A percentile compares a stretch with the other conserved stretches of the same genome.
Conservation (phyloP, 2,888 invertebrate species). For the Phalangium opilio region DNA sequence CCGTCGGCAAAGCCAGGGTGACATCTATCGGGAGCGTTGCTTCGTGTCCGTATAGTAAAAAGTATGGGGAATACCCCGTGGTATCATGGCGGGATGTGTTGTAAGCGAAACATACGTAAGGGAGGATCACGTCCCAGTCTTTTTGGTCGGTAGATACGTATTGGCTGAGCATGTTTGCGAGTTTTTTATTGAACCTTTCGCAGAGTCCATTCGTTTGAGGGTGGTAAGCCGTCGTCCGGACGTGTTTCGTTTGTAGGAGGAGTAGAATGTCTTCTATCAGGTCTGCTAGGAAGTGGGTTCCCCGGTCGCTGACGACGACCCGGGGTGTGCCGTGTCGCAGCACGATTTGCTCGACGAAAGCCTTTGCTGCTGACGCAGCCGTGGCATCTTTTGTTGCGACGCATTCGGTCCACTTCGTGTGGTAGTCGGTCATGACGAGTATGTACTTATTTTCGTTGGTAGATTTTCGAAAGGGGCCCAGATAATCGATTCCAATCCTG, state of each 20-base stretch:
- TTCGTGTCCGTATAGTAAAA: slow-evolving; percentile 17
- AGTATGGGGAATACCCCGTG: slow-evolving; percentile 16
- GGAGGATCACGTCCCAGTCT: slow-evolving; percentile 19
- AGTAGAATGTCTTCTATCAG: background rate
- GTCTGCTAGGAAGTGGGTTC: background rate
- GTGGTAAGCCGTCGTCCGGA: slow-evolving; percentile 16
- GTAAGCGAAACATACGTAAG: slow-evolving; percentile 15
- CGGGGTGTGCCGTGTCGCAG: slow-evolving; percentile 13
- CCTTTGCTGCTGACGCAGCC: slow-evolving; percentile 11
- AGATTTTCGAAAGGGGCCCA: slow-evolving; percentile 13
- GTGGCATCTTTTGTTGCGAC: slow-evolving; percentile 12
- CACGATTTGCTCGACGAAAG: slow-evolving; percentile 16
- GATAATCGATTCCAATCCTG: slow-evolving; percentile 10
- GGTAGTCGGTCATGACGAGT: slow-evolving; percentile 16
- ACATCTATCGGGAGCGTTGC: slow-evolving; percentile 16
- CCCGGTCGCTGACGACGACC: slow-evolving; percentile 16
- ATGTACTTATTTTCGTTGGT: slow-evolving; percentile 12
- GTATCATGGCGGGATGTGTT: slow-evolving; percentile 15
- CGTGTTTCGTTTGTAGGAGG: slow-evolving; percentile 5
- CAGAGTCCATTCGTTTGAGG: slow-evolving; percentile 19
- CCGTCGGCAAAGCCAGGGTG: background rate
- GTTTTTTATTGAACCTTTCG: slow-evolving; percentile 20
- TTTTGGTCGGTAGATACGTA: slow-evolving; percentile 14
- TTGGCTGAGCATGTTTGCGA: slow-evolving; percentile 18
- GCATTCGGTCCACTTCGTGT: slow-evolving; percentile 16